Evolutionary conservation across 2,888 invertebrate species (phyloP), one percentile per base, ranked within the genome.

Genomic region (Ecdyonurus torrentis): DNA sequence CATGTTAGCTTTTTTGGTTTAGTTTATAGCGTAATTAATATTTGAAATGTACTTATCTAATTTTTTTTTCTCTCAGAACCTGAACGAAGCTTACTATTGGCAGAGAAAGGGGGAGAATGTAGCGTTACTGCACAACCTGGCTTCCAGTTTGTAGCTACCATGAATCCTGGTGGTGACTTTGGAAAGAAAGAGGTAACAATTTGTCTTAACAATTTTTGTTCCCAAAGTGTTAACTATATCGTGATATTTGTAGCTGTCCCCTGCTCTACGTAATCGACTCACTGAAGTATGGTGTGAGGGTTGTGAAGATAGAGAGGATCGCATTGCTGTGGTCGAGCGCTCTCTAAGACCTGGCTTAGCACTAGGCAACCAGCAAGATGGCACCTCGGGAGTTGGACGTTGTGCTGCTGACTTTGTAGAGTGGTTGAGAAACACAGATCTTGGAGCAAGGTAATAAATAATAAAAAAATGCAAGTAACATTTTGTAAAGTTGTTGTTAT

Each of bases 111-210:
- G 5, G 83, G 82, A 63, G 83, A 80, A 60, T 71, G 82, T 70
- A 78, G 86, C 2, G 80, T 87, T 55, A 81, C 84, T 0, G 88
- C 89, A 0, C 70, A 80, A 63, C 73, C 82, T 3, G 81, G 83
- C 10, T 99, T 99, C 73, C 86, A 90, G 69, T 91, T 99, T 70
- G 82, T 98, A 64, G 95, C 93, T 1, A 99, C 99, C 0, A 99
- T 99, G 99, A 99, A 99, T 78, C 99, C 99, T 5, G 97, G 98
- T 15, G 98, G 98, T 1, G 99, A 99, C 79, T 99, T 91, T 73
- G 99, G 99, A 2, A 99, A 99, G 74, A 99, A 99, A 73, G 99
- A 99, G 75, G 81, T 81, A 68, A 64, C 62, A 61, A 59, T 37
- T 52, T 10, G 18, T 23, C n/a, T 2, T 23, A 18, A 1, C 2